Evolutionary conservation across 1,140 invertebrate genomes (phyloP), one percentile per base, ranked within the genome.

Genomic region (Babylonia areolata): DNA sequence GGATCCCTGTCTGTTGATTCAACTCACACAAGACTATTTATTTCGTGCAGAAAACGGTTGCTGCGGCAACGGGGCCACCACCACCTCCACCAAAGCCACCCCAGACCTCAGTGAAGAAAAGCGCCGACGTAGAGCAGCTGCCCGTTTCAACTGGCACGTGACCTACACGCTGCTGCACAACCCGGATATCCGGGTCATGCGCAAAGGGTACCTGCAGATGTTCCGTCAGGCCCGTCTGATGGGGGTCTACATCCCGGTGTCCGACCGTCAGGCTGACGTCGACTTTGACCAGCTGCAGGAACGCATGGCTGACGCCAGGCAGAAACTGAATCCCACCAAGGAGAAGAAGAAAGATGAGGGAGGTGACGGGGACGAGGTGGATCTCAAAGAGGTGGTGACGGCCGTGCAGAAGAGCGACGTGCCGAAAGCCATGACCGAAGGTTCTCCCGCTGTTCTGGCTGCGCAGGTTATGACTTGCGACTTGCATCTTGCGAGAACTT

Each of bases 121-220:
- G 58, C 40, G 58, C 15, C 69, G 80, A 5, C 42, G 83, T 23
- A 42, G 83, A 40, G 40, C 77, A 71, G 71, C 46, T 20, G 87
- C 87, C 23, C 42, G 84, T 20, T 88, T 85, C 80, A 88, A 87
- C 78, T 88, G 88, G 88, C 75, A 73, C 1, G 78, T 88, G 54
- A 33, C 64, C 1, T 88, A 88, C 81, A 88, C 88, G 35, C 84
- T 88, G 46, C 79, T 88, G 31, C 46, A 88, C 84, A 88, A 88
- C 73, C 88, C 88, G 2, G 71, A 88, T 71, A 51, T 88, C 31
- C 75, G 88, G 9, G 42, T 87, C 12, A 81, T 71, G 77, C 79
- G 88, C 51, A 86, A 86, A 54, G 88, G 88, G 12, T 88, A 85
- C 80, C 46, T 88, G 69, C 86, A 88, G 58, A 80, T 81, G 31